Conservation (phyloP, 2,888 invertebrate species). For the Lordiphosa andalusiaca region DNA sequence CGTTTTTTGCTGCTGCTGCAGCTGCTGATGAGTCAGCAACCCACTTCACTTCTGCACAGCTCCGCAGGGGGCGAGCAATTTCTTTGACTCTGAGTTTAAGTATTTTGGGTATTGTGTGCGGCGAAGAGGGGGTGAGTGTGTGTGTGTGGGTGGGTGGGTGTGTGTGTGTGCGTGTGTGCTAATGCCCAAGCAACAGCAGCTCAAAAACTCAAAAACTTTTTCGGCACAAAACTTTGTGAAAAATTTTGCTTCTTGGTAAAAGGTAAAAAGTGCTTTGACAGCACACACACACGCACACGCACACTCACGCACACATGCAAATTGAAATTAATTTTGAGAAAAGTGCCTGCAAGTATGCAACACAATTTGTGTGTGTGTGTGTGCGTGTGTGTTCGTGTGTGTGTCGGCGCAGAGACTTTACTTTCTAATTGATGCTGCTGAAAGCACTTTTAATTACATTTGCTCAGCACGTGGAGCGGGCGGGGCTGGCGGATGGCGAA, state of each 20-base stretch:
- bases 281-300: slow-evolving; percentile 21
- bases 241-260: slow-evolving; percentile 31
- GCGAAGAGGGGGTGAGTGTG: neutral
- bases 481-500: neutral
- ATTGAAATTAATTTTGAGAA: slow-evolving; percentile 58
- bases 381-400: slow-evolving; percentile 24
- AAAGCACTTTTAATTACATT: slow-evolving; percentile 71
- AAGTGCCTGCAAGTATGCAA: slow-evolving; percentile 64
- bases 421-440: slow-evolving; percentile 65
- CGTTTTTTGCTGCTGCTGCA: slow-evolving; percentile 18
- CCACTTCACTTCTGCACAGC: too few species aligned
- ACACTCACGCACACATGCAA: slow-evolving; percentile 26
- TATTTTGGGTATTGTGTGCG: slow-evolving; percentile 9
- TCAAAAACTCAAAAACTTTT: slow-evolving; percentile 39
- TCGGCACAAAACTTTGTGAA: slow-evolving; percentile 14
- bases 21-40: slow-evolving; percentile 9
- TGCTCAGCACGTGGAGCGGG: slow-evolving; percentile 23
- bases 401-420: slow-evolving; percentile 24
- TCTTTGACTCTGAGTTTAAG: too few species aligned
- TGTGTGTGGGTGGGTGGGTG: slow-evolving; percentile 15
- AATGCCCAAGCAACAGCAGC: slow-evolving; percentile 17
- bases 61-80: too few species aligned
- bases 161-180: slow-evolving; percentile 13
- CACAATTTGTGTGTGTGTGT: slow-evolving; percentile 38
- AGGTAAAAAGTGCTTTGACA: slow-evolving; percentile 47